A percentile compares a stretch with the other conserved stretches of the same genome.
phyloP scores from a whole-genome alignment of 2,797 vertebrate species.

The Thaleichthys pacificus region DNA sequence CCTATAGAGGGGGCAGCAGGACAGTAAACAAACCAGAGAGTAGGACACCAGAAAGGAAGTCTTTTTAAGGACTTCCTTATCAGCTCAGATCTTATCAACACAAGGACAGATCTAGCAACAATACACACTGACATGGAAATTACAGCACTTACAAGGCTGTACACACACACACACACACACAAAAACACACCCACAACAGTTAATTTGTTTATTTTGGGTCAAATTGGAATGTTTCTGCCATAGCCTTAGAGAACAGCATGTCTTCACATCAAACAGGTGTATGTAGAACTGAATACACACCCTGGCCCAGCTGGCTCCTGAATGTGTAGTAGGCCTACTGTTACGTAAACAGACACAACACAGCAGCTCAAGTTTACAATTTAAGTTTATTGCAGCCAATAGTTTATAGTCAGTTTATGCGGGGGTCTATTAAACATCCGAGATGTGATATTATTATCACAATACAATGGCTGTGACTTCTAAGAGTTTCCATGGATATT shows the following conservation, averaged over 20 bases:
- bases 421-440: no score
- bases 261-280: neutral
- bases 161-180: neutral
- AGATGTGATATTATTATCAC: no score
- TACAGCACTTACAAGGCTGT: neutral
- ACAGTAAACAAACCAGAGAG: neutral
- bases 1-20: neutral
- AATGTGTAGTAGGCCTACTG: no score
- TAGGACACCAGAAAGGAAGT: neutral
- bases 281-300: neutral
- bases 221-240: neutral
- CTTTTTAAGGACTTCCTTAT: neutral
- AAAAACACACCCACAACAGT: neutral
- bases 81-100: neutral
- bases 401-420: no score
- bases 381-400: no score
- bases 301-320: neutral
- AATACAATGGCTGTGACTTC: no score
- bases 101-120: neutral
- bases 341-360: no score
- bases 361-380: no score
- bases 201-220: no score
- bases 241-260: neutral
- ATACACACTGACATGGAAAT: no score
- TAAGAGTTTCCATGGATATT: no score